Percentiles rank a stretch among this genome's conserved stretches.
phyloP scores from a whole-genome alignment of 2,113 vertebrate genomes.

The Vimba vimba region DNA sequence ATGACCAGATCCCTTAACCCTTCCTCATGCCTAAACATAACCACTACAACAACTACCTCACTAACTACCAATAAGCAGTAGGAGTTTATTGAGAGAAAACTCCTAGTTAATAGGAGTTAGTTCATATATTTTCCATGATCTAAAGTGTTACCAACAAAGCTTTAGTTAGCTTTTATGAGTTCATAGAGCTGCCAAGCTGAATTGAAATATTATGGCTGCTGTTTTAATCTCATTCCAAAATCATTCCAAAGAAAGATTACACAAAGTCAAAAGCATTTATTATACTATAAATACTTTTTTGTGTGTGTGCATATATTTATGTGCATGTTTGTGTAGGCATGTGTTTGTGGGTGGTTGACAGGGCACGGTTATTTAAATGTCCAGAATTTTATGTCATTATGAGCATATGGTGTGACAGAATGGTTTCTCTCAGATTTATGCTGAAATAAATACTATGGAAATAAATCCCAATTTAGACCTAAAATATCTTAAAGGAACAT shows the following conservation, averaged over 20 bases:
- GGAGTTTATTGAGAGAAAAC: no score
- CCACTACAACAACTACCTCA: no score
- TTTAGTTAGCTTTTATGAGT: constrained; percentile 21
- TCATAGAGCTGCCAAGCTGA: constrained; percentile 25
- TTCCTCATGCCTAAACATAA: no score
- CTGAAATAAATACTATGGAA: constrained; percentile 5
- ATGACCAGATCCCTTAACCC: no score
- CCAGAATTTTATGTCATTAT: not conserved
- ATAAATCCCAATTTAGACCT: not conserved
- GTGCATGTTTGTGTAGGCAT: not conserved
- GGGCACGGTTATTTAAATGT: not conserved
- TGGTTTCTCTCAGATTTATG: constrained; percentile 4
- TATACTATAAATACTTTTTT: constrained; percentile 4
- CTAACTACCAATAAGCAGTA: no score
- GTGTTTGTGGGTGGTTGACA: constrained; percentile 29
- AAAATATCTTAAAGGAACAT: not conserved
- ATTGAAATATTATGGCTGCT: not conserved
- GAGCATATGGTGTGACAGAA: constrained; percentile 27
- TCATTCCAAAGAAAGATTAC: constrained; percentile 1
- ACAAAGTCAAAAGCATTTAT: not conserved
- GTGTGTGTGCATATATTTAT: constrained; percentile 12
- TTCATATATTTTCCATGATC: no score
- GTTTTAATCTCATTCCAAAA: constrained; percentile 32
- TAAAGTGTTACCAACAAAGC: not conserved
- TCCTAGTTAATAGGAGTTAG: no score